Evolutionary conservation across 92 coral and sea anemone genomes (phyloP), one percentile per base, ranked within the genome.

Genomic region (Parazoanthus swiftii): DNA sequence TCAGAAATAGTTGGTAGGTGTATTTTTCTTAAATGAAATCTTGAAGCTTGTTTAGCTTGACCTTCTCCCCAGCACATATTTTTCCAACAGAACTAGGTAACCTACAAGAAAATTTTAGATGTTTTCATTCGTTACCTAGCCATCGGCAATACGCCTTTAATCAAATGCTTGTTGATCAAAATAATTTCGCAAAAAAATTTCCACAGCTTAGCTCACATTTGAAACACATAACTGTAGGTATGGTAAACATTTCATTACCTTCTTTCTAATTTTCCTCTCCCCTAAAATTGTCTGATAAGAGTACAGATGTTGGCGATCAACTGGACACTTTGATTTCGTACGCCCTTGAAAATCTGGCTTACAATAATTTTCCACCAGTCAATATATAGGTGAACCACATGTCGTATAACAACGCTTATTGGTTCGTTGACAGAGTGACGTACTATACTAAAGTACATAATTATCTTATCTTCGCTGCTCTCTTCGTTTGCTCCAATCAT

Each of bases 401-500:
- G 26, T 51, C 8, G 79, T 75, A 18, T 8, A 37, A 38, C 46
- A 6, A 75, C 38, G 8, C 51, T 23, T 36, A 75, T 75, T 75
- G 79, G 51, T 43, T 75, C 5, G 4, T 13, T 18, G 59, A 54
- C 14, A 3, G 48, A 54, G 42, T 75, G 42, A 43, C 48, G 46
- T 29, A 29, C 33, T 29, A 36, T 16, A 4, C 11, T 38, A 13
- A 36, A 37, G 23, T 75, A 5, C 21, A 6, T 13, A 75, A 75
- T 75, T 5, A 23, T 63, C 77, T 58, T 18, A 2, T 58, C 3
- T 6, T 58, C 70, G 2, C 8, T 63, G 70, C 77, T 16, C 77
- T 71, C 77, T 73, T 36, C 79, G 46, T 36, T 38, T 75, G 51
- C 42, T 36, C 79, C 51, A 75, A 75, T 75, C 79, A 15, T 7